A percentile compares a stretch with the other conserved stretches of the same genome.
Evolutionary conservation across 2,888 invertebrate genomes (phyloP).

Genomic region (Cremastinae sp.): DNA sequence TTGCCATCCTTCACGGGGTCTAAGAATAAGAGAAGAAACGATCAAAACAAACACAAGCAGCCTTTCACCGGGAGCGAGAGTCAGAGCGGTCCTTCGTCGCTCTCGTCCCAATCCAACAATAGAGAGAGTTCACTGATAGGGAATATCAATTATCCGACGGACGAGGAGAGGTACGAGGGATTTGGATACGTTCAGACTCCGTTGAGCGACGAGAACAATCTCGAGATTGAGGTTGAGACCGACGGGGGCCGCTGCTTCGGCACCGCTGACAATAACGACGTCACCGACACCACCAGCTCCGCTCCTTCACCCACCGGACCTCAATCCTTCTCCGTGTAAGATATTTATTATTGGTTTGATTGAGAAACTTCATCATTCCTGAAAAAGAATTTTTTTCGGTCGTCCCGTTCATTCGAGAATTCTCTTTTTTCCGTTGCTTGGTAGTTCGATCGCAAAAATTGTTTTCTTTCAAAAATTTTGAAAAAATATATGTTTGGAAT

Average conservation of each 20-base stretch:
- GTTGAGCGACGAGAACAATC: conserved; percentile 64
- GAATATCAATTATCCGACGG: conserved; percentile 64
- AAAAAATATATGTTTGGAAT: too few species aligned
- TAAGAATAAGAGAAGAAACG: conserved; percentile 43
- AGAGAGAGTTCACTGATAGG: conserved; percentile 66
- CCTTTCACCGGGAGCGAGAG: conserved; percentile 50
- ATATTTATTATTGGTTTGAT: background rate
- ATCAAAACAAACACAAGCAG: conserved; percentile 35
- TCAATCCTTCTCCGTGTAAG: conserved; percentile 53
- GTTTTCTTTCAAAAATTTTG: too few species aligned
- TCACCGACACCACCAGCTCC: conserved; percentile 72
- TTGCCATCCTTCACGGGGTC: conserved; percentile 24
- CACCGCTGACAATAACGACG: conserved; percentile 62
- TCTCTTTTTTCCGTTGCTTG: too few species aligned
- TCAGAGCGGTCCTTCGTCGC: conserved; percentile 73
- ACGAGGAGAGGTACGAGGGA: conserved; percentile 77
- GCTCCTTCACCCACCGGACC: conserved; percentile 76
- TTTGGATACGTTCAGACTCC: conserved; percentile 73
- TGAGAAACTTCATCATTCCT: background rate
- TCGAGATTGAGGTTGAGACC: conserved; percentile 44
- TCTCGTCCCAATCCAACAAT: conserved; percentile 70
- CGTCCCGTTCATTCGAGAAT: too few species aligned
- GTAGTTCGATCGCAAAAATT: too few species aligned
- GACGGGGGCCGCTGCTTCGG: conserved; percentile 36
- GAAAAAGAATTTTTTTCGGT: background rate